Evolutionary conservation across 2,888 invertebrate genomes (phyloP).

Genomic region (Cordilura impudica): DNA sequence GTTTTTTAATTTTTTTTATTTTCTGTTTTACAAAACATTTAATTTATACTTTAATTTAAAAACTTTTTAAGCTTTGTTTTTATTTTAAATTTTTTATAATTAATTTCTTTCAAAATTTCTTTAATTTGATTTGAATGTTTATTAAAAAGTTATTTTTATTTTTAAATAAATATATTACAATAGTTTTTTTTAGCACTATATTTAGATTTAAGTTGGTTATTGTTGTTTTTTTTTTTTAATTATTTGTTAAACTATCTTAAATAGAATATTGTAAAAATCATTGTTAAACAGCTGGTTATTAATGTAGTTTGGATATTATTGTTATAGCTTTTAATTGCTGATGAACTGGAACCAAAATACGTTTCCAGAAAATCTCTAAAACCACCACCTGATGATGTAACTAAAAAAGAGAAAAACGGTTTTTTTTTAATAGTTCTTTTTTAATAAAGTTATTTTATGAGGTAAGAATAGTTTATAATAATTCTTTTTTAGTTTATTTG

Average conservation of each 20-base stretch:
- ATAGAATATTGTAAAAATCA: not conserved
- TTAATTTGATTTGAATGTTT: conserved; percentile 19
- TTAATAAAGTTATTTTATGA: not conserved
- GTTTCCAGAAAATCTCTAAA: conserved; percentile 74
- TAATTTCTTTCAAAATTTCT: conserved; percentile 23
- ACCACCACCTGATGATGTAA: conserved; percentile 74
- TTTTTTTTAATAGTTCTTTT: not conserved
- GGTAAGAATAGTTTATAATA: not conserved
- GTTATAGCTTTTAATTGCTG: not conserved
- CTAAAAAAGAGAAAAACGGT: conserved; percentile 66
- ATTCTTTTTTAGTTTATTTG: conserved; percentile 38
- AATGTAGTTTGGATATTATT: not conserved
- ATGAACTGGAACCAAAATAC: conserved; percentile 70
- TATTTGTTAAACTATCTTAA: conserved; percentile 54
- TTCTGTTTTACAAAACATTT: not conserved
- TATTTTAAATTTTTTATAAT: conserved; percentile 12
- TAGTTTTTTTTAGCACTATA: not conserved
- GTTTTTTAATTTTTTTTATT: not conserved
- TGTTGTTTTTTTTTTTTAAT: not conserved
- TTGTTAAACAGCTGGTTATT: not conserved
- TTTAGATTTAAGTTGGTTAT: conserved; percentile 24
- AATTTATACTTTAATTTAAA: not conserved
- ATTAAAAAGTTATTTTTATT: conserved; percentile 21
- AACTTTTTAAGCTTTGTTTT: conserved; percentile 13
- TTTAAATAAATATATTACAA: conserved; percentile 19